These are phyloP conservation scores for Aurelia coerulea DNA, from an alignment of 30 jellyfish, hydroid and myxozoan species.

Conservation along the genomic window DNA sequence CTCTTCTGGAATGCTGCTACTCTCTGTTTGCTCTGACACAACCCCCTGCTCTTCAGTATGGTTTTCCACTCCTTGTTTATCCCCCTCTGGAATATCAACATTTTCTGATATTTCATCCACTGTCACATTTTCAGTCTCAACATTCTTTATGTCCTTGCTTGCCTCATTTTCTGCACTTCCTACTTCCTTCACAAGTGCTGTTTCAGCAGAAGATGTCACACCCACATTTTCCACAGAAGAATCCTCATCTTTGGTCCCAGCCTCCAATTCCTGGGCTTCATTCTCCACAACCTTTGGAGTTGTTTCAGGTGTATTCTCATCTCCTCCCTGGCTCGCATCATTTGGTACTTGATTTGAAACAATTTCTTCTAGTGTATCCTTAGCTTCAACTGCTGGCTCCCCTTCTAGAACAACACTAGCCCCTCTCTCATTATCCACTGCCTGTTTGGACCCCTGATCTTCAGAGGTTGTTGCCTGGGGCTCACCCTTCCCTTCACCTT, in stretches of 20 bases:
- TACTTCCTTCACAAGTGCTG: not conserved
- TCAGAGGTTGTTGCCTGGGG: not conserved
- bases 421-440: not conserved
- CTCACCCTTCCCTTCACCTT: not conserved
- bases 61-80: slow-evolving; percentile 6
- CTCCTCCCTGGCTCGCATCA: no score
- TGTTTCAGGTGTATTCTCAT: no score
- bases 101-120: no score
- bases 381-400: no score
- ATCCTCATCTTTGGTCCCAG: no score
- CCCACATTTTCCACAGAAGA: no score
- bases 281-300: no score
- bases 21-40: not conserved
- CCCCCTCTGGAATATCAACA: no score
- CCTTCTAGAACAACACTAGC: no score
- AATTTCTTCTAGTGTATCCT: no score
- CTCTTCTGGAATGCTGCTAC: not conserved
- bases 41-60: not conserved
- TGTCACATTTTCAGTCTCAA: not conserved
- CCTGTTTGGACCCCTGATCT: not conserved
- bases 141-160: not conserved
- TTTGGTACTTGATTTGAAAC: no score
- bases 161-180: not conserved
- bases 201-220: not conserved
- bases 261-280: no score